Percentiles rank a stretch among this genome's conserved stretches.
phyloP scores from a whole-genome alignment of 2,113 vertebrate genomes.

The Micromys minutus region DNA sequence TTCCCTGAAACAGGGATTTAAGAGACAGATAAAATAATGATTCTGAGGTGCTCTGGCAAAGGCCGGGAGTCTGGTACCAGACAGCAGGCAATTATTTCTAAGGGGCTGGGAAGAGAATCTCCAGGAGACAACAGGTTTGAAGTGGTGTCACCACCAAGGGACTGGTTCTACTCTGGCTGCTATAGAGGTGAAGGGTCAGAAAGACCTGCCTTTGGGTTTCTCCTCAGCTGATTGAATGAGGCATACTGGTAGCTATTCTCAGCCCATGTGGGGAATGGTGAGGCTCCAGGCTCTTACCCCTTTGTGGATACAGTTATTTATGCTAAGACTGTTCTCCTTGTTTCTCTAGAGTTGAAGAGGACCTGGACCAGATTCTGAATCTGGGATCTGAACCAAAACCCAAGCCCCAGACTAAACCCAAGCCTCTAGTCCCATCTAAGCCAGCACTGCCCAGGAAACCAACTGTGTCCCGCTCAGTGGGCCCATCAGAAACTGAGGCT shows the following conservation, averaged over 20 bases:
- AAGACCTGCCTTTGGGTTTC: not conserved
- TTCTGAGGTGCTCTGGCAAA: not conserved
- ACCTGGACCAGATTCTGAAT: conserved; percentile 89
- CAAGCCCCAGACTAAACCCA: conserved; percentile 79
- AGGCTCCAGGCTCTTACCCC: not conserved
- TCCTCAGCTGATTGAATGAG: rapidly evolving
- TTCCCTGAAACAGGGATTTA: not conserved
- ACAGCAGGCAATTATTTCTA: not conserved
- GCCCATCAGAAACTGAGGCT: not conserved
- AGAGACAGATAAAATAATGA: rapidly evolving
- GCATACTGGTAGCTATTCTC: not conserved
- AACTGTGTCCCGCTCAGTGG: not conserved
- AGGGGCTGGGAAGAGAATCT: not conserved
- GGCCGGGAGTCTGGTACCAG: not conserved
- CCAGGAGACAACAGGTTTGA: not conserved
- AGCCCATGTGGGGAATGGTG: rapidly evolving
- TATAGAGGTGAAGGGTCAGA: not conserved
- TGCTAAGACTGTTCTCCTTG: conserved; percentile 44
- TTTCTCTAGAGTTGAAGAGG: conserved; percentile 88
- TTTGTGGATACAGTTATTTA: rapidly evolving
- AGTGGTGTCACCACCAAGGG: not conserved
- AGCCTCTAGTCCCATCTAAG: conserved; percentile 84
- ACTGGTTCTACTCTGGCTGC: not conserved
- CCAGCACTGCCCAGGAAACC: conserved; percentile 84
- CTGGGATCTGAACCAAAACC: conserved; percentile 81